Evolutionary conservation across 2,113 vertebrate species (phyloP).

Genomic region (Anas platyrhynchos): DNA sequence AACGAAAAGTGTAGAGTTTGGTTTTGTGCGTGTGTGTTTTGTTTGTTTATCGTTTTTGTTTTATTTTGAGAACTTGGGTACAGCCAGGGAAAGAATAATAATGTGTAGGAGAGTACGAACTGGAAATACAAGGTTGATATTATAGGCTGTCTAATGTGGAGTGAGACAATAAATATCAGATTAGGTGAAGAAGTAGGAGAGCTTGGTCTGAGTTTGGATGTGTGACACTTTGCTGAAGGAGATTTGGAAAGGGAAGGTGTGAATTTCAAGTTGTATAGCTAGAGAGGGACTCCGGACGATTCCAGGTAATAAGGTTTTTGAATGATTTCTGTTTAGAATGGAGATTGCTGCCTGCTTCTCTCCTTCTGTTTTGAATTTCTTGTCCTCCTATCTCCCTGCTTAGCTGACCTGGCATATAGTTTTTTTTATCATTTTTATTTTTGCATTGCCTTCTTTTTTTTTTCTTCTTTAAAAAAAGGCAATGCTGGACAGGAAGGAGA

Average conservation of each 20-base stretch:
- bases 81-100: background rate
- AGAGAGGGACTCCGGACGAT: background rate
- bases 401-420: background rate
- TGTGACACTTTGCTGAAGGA: accelerated
- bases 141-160: background rate
- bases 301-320: background rate
- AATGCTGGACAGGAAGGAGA: background rate
- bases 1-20: background rate
- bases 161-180: background rate
- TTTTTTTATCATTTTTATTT: background rate
- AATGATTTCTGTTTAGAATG: background rate
- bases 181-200: background rate
- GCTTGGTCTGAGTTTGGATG: background rate
- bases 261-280: background rate
- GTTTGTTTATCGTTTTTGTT: background rate
- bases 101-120: background rate
- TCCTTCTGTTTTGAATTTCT: background rate
- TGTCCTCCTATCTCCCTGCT: background rate
- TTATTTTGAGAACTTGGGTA: background rate
- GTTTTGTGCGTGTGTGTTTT: too few species aligned
- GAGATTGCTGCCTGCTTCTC: background rate
- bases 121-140: background rate
- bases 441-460: background rate
- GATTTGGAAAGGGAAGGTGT: background rate
- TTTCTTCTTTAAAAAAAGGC: background rate